These are phyloP conservation scores for Drosophila pallidifrons DNA, from an alignment of 1,140 invertebrate species.

Conservation along the genomic window DNA sequence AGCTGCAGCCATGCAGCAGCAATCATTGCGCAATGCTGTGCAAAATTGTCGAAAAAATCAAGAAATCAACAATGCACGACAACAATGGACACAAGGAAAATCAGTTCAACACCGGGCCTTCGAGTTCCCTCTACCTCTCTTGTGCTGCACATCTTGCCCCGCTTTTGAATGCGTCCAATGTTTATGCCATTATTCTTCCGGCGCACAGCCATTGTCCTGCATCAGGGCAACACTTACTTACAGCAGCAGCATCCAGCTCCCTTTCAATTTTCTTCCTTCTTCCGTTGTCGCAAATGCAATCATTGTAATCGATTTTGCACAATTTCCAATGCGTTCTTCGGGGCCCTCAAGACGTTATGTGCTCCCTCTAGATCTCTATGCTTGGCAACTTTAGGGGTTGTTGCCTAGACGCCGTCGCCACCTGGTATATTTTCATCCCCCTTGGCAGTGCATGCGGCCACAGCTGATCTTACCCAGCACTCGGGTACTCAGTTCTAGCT, in stretches of 20 bases:
- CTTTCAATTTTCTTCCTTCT: conserved; percentile 52
- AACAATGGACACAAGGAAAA: conserved; percentile 65
- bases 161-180: conserved; percentile 55
- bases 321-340: conserved; percentile 70
- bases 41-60: conserved; percentile 72
- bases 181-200: conserved; percentile 82
- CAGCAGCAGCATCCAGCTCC: conserved; percentile 40
- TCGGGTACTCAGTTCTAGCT: conserved; percentile 49
- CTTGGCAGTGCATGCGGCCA: conserved; percentile 28
- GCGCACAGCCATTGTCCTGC: conserved; percentile 67
- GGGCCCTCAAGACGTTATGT: conserved; percentile 60
- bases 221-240: conserved; percentile 45
- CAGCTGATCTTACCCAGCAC: conserved; percentile 45
- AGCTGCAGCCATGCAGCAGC: conserved; percentile 40
- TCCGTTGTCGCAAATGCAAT: conserved; percentile 81
- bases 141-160: conserved; percentile 62
- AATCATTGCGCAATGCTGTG: conserved; percentile 75
- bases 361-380: conserved; percentile 22
- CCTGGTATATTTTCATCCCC: conserved; percentile 60
- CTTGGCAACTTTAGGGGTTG: conserved; percentile 59
- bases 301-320: conserved; percentile 84
- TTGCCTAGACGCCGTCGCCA: conserved; percentile 46
- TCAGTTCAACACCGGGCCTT: conserved; percentile 71
- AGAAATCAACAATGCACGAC: conserved; percentile 76
- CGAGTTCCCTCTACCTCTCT: conserved; percentile 10